These are phyloP conservation scores for Patella ulyssiponensis DNA, from an alignment of 2,888 invertebrate genomes.

Conservation along the genomic window DNA sequence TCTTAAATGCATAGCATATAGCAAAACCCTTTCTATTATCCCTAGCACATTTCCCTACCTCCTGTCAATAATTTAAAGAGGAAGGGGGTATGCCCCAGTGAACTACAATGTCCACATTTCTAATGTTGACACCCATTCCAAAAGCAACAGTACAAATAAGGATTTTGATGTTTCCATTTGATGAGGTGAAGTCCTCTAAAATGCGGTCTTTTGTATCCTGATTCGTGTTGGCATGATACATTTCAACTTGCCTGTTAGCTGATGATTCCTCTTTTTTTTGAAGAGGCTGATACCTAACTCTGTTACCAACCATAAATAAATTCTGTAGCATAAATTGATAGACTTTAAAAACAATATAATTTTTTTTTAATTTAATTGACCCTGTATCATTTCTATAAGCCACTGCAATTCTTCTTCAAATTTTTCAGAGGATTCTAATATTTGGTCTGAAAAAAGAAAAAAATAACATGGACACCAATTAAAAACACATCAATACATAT, in stretches of 20 bases:
- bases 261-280: too few species aligned
- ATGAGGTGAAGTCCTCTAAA: conserved; percentile 20
- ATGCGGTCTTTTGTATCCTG: conserved; percentile 29
- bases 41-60: conserved; percentile 30
- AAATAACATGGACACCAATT: too few species aligned
- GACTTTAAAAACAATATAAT: too few species aligned
- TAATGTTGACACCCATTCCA: conserved; percentile 40
- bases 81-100: conserved; percentile 33
- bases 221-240: conserved; percentile 35
- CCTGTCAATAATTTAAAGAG: conserved; percentile 35
- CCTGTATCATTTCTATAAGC: too few species aligned
- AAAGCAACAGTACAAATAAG: conserved; percentile 37
- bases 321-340: too few species aligned
- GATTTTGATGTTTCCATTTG: conserved; percentile 20
- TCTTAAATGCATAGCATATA: conserved; percentile 21
- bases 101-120: conserved; percentile 33
- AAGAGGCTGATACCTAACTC: too few species aligned
- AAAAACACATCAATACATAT: too few species aligned
- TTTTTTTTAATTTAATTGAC: too few species aligned
- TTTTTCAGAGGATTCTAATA: too few species aligned
- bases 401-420: too few species aligned
- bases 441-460: too few species aligned
- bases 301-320: too few species aligned
- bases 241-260: conserved; percentile 18
- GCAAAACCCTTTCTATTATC: conserved; percentile 25